These are phyloP conservation scores for Epinephelus malabaricus DNA, from an alignment of 2,797 vertebrate species.

Conservation along the genomic window DNA sequence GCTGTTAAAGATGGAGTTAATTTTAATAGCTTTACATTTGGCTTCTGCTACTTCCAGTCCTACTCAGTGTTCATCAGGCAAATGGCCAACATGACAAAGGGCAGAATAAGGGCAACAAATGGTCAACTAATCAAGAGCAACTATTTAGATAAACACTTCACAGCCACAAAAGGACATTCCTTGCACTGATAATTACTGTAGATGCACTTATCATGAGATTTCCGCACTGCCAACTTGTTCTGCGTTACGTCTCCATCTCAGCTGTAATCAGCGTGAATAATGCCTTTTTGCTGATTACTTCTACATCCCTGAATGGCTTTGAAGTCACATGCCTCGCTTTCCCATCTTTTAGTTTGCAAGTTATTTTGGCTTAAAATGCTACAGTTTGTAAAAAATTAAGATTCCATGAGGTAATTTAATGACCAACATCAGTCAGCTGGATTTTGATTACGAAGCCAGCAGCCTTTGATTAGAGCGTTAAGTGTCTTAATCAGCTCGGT, in stretches of 20 bases:
- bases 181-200: not conserved
- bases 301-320: constrained; percentile 7
- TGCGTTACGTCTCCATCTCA: not conserved
- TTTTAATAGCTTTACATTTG: no score
- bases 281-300: not conserved
- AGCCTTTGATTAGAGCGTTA: constrained; percentile 34
- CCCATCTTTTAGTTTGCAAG: not conserved
- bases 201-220: not conserved
- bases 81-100: not conserved
- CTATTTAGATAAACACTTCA: constrained; percentile 6
- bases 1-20: no score
- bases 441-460: constrained; percentile 44
- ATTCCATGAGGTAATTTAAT: constrained; percentile 34
- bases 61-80: not conserved
- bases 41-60: not conserved
- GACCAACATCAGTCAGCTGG: not conserved
- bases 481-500: constrained; percentile 39
- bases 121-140: not conserved
- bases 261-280: constrained; percentile 1
- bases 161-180: constrained; percentile 12
- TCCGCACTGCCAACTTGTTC: constrained; percentile 13
- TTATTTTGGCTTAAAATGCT: not conserved
- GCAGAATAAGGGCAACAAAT: not conserved
- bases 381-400: constrained; percentile 31
- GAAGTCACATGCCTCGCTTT: not conserved